Base-by-base conservation (phyloP, 2,888 invertebrate species). In the Ichneumoninae sp. region DNA sequence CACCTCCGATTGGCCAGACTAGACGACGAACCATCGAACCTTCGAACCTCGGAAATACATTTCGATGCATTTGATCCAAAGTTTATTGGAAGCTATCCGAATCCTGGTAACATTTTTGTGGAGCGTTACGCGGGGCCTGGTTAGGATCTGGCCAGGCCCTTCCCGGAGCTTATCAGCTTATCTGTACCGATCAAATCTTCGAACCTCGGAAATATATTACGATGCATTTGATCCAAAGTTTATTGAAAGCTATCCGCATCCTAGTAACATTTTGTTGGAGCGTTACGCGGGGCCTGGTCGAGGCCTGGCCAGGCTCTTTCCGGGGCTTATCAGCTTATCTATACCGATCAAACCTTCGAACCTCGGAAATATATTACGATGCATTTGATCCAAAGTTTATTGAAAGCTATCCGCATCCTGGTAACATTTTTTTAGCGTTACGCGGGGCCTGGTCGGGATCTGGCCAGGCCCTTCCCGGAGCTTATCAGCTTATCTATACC, bases 311-410 rank as follows among this genome's bases (percentile, higher is more conserved):
- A 6, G 33, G 33, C 33, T 6, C 33, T 33, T 33, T 6, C 6
- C 33, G 33, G 33, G 6, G 33, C 33, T 33, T 33, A 33, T 6
- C 33, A 33, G 69, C 66, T 77, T 72, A n/a, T 66, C 74, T 79
- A 2, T 19, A 60, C 44, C 47, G 26, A 54, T 74, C 52, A 47
- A 50, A 44, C 44, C 44, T 13, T 13, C 8, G 68, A 68, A 47
- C 16, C 16, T 69, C 13, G 36, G 10, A 16, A 52, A 50, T 50
- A 22, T 69, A 6, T 69, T 69, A 19, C 33, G 30, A 50, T 50
- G 47, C 13, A 8, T 50, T 33, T 69, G 19, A 3, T 57, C 22
- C 26, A 10, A 19, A 57, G 8, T 57, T 57, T 26, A 7, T 22
- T 3, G 10, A 3, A 44, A 44, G 26, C 54, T 10, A 10, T 19